Percentiles rank a stretch among this genome's conserved stretches.
These are phyloP conservation scores for Scytalopus superciliaris DNA, from an alignment of 2,113 vertebrate genomes.

Conservation along the genomic window DNA sequence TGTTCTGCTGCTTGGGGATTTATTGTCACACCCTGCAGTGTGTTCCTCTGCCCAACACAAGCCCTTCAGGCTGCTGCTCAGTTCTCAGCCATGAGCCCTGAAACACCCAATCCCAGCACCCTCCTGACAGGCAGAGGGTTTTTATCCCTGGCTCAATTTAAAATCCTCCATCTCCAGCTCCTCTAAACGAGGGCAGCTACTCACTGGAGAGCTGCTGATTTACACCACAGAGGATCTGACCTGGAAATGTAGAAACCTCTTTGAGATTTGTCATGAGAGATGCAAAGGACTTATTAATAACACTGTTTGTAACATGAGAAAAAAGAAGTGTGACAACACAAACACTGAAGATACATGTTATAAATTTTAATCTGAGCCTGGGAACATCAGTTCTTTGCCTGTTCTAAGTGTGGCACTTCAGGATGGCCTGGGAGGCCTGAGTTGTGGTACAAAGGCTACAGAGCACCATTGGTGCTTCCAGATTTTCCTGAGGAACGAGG, in stretches of 20 bases:
- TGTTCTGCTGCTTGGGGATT: neutral
- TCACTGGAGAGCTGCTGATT: conserved; percentile 3
- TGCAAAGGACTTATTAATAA: neutral
- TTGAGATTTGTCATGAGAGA: neutral
- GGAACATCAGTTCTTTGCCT: neutral
- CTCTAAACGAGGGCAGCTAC: neutral
- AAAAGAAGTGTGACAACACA: neutral
- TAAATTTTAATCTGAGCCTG: neutral
- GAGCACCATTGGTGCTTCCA: neutral
- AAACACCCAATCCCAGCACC: neutral
- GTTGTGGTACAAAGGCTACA: neutral
- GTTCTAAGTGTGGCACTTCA: neutral
- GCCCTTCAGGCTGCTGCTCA: neutral
- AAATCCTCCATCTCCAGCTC: neutral
- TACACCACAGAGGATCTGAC: conserved; percentile 28
- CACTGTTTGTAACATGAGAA: neutral
- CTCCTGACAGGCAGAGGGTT: neutral
- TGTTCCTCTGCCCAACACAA: neutral
- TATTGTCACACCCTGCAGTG: neutral
- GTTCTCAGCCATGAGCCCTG: neutral
- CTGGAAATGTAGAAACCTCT: conserved; percentile 3
- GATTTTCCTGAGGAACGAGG: neutral
- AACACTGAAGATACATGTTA: neutral
- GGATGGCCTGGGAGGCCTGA: neutral
- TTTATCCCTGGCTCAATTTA: neutral